Evolutionary conservation across 2,113 vertebrate genomes (phyloP), one percentile per base, ranked within the genome.

Genomic region (Aptenodytes patagonicus): DNA sequence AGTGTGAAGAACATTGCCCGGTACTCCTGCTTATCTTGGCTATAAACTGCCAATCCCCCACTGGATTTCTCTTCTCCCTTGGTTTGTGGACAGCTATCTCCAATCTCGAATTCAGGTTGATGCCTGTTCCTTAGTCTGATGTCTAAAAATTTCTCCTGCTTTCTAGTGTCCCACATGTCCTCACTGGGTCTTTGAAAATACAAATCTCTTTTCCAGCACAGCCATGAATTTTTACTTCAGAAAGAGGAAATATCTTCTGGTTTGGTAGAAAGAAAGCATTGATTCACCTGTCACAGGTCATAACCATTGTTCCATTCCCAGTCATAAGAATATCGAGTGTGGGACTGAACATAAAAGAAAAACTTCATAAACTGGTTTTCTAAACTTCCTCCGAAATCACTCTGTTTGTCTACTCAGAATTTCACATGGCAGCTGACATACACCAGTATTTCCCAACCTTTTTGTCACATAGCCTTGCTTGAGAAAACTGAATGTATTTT

Each of bases 261-360:
- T 78, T 89, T 66, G n/a, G 84, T 68, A 89, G 61, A 89, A 94
- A 89, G 72, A 42, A 94, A 94, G n/a, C 47, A 91, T 44, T 87
- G 58, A 68, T 87, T 84, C 73, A 51, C 75, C 60, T 77, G 49
- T 91, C 77, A 83, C 93, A 96, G 79, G 38, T 93, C 91, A 89
- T 88, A 96, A 89, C 51, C 51, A 89, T 78, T 95, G 72, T 87
- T 94, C 31, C 38, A 75, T 75, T 92, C 29, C 51, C 6, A 25
- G 60, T 78, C 47, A 44, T 34, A 90, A 64, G 64, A 81, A 81
- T 19, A 92, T 1, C n/a, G 38, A 92, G 54, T 2, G 5, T 78
- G 26, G 42, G 94, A 94, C 26, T 58, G 76, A 92, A 71, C 60
- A 75, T 75, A 71, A 70, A 93, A 89, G 42, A 69, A 77, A 81